Conservation (phyloP, 1,140 invertebrate species). For the Macrocentrus cingulum region DNA sequence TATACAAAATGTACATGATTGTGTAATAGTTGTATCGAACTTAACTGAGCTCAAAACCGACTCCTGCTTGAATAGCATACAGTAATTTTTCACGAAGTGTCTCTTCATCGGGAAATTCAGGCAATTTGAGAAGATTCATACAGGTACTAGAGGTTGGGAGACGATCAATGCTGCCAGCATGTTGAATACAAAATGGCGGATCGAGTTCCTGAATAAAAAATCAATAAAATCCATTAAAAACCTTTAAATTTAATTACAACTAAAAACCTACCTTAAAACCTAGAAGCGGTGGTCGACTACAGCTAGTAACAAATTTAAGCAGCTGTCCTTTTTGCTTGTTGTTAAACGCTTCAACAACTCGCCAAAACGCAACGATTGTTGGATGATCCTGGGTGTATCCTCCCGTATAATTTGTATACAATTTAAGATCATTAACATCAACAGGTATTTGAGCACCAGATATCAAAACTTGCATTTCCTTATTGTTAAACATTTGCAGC, state of each 20-base stretch:
- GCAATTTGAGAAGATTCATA: constrained; percentile 96
- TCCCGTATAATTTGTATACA: constrained; percentile 82
- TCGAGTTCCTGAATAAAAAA: constrained; percentile 74
- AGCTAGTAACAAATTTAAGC: constrained; percentile 96
- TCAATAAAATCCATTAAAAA: neutral
- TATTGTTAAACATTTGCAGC: constrained; percentile 92
- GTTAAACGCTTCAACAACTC: constrained; percentile 79
- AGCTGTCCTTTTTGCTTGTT: constrained; percentile 84
- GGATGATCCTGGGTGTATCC: constrained; percentile 81
- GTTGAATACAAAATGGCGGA: constrained; percentile 93
- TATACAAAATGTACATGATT: neutral
- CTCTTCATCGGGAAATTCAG: constrained; percentile 81
- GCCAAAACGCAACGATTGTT: constrained; percentile 80
- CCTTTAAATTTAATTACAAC: constrained; percentile 4
- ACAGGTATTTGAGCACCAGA: constrained; percentile 92
- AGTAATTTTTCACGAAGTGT: constrained; percentile 82
- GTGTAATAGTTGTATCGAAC: neutral
- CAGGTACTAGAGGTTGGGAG: constrained; percentile 95
- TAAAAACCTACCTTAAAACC: constrained; percentile 82
- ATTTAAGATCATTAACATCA: constrained; percentile 85
- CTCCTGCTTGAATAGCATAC: constrained; percentile 91
- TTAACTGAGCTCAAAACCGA: constrained; percentile 95
- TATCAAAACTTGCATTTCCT: constrained; percentile 91
- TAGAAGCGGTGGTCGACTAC: constrained; percentile 92
- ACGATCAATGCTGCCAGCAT: constrained; percentile 81